phyloP scores from a whole-genome alignment of 64 coral and sea anemone genomes.

The Actinia tenebrosa region DNA sequence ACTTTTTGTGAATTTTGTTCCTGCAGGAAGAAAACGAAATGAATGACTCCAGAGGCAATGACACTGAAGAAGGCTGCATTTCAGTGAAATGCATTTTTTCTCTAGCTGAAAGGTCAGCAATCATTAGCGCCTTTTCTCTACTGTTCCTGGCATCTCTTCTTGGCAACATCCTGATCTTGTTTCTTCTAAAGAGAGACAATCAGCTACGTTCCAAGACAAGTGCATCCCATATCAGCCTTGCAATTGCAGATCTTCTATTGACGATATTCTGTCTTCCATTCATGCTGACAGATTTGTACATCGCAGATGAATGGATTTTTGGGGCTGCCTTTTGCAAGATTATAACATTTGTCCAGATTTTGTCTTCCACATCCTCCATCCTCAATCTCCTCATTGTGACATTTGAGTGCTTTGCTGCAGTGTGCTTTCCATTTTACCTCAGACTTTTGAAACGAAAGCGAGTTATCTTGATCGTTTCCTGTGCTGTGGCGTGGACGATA shows the following conservation, averaged over 20 bases:
- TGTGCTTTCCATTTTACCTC: conserved; percentile 70
- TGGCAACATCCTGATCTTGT: conserved; percentile 53
- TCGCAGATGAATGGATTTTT: conserved; percentile 61
- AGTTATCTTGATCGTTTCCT: conserved; percentile 34
- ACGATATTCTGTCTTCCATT: conserved; percentile 73
- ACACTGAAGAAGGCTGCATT: not conserved
- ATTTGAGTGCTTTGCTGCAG: conserved; percentile 65
- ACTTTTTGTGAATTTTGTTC: not conserved
- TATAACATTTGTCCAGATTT: conserved; percentile 46
- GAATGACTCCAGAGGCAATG: not conserved
- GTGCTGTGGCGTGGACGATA: conserved; percentile 37
- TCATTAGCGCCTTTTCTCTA: conserved; percentile 35
- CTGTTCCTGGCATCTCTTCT: conserved; percentile 56
- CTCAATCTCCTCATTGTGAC: conserved; percentile 59
- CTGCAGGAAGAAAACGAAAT: not conserved
- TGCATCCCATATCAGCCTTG: conserved; percentile 68
- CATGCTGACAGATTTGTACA: conserved; percentile 35
- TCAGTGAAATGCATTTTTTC: conserved; percentile 56
- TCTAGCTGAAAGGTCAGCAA: not conserved
- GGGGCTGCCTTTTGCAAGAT: conserved; percentile 61
- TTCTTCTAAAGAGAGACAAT: conserved; percentile 42
- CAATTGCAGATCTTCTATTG: conserved; percentile 63
- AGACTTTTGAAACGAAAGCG: conserved; percentile 39
- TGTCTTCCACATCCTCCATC: conserved; percentile 34
- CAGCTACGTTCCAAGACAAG: conserved; percentile 47